Conservation (phyloP, 1,140 invertebrate genomes). For the Drusus annulatus region DNA sequence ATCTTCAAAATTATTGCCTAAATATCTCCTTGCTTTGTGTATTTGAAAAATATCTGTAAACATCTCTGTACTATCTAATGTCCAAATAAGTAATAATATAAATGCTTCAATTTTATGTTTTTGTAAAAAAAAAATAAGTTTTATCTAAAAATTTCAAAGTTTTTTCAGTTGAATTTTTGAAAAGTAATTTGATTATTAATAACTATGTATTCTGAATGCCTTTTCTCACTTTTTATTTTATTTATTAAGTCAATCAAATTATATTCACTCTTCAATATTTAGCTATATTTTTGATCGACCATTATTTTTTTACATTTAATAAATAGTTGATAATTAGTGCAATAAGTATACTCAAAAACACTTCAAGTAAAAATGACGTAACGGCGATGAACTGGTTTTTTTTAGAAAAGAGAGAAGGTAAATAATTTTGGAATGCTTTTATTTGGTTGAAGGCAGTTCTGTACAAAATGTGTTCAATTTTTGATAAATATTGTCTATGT, state of each 20-base stretch:
- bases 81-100: slow-evolving; percentile 13
- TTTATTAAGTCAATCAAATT: no score
- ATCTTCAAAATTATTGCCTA: slow-evolving; percentile 7
- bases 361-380: no score
- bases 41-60: background rate
- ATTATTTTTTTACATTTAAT: slow-evolving; percentile 7
- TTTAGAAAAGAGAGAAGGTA: background rate
- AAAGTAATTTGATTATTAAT: background rate
- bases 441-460: slow-evolving; percentile 9
- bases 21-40: slow-evolving; percentile 7
- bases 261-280: no score
- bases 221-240: background rate
- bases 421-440: slow-evolving; percentile 1
- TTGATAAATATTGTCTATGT: no score
- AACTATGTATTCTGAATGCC: background rate
- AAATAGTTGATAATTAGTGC: no score
- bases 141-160: background rate
- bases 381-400: no score
- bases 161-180: background rate
- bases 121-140: background rate
- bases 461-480: slow-evolving; percentile 10
- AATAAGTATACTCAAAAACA: no score
- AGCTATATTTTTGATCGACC: slow-evolving; percentile 10
- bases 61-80: background rate
- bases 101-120: background rate